Percentiles rank a stretch among this genome's conserved stretches.
Conservation (phyloP, 1,140 invertebrate species). For the Philopotamus ludificatus region DNA sequence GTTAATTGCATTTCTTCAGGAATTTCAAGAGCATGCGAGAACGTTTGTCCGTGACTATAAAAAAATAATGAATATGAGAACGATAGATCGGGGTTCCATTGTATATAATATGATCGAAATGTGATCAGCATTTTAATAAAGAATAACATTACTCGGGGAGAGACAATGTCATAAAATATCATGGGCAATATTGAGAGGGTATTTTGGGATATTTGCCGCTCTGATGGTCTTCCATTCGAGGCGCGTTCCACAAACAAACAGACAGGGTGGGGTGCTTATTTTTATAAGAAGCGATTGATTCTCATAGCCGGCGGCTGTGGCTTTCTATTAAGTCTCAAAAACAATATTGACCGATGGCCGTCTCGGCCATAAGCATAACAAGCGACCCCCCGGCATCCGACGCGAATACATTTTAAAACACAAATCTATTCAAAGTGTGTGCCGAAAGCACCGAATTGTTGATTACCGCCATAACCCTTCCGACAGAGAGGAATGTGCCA, state of each 20-base stretch:
- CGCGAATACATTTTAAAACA: no score
- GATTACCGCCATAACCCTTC: no score
- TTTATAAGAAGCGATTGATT: slow-evolving; percentile 11
- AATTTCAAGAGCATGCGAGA: no score
- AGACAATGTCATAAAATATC: not conserved
- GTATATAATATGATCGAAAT: no score
- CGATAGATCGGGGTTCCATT: no score
- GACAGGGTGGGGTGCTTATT: not conserved
- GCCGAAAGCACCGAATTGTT: no score
- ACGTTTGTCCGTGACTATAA: no score
- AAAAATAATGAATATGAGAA: not conserved
- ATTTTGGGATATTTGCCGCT: slow-evolving; percentile 11
- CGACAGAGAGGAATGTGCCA: no score
- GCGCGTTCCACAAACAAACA: slow-evolving; percentile 6
- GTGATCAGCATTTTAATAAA: not conserved
- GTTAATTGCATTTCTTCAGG: no score
- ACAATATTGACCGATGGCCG: slow-evolving; percentile 15
- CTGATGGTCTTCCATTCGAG: not conserved
- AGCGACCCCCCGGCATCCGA: no score
- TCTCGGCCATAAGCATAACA: no score
- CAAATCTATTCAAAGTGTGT: no score
- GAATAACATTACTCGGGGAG: not conserved
- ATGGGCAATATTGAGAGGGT: not conserved
- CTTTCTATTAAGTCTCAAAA: slow-evolving; percentile 21
- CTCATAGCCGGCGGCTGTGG: not conserved